Base-by-base conservation (phyloP, 1,140 invertebrate genomes). In the Calephelis virginiensis region DNA sequence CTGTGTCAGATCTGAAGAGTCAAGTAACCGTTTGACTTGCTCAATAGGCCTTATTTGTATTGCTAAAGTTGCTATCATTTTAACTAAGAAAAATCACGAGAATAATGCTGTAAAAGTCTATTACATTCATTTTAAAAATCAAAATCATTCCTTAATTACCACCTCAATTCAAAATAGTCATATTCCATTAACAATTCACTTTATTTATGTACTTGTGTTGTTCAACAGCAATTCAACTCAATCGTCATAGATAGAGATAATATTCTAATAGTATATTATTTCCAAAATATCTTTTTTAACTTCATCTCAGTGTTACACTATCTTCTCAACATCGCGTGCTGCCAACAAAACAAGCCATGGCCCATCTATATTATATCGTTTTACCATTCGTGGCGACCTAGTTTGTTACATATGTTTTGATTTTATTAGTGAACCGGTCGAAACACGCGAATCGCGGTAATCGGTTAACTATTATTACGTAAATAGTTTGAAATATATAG, bases 331-430 rank as follows among this genome's bases (percentile, higher is more conserved):
- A 59, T 59, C 53, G 53, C 53, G 53, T 59, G 53, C 12, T 37
- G 38, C 53, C 53, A 38, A 59, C 53, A 59, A 59, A 59, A 17
- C 53, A 37, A 63, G 62, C 38, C 62, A 63, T 63, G 62, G 48
- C 13, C 62, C 46, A 63, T 63, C 46, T 49, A 63, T 47, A 63
- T 63, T 63, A 63, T 63, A 63, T 49, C 46, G 62, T 63, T 63
- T 50, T 63, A 10, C 62, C 46, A 63, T 49, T 63, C 62, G 62
- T 49, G 47, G 17, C 62, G 62, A 63, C 62, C 62, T 48, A 63
- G 45, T 28, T 63, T 37, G 47, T 63, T 63, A 63, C 17, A 63
- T 63, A 28, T 56, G 53, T 56, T 56, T 56, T 9, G 17, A 56
- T 37, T 56, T 56, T 56, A 56, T 56, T 14, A 56, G 28, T 28